Evolutionary conservation across 1,140 invertebrate species (phyloP).

Genomic region (Lanistes nyassanus): DNA sequence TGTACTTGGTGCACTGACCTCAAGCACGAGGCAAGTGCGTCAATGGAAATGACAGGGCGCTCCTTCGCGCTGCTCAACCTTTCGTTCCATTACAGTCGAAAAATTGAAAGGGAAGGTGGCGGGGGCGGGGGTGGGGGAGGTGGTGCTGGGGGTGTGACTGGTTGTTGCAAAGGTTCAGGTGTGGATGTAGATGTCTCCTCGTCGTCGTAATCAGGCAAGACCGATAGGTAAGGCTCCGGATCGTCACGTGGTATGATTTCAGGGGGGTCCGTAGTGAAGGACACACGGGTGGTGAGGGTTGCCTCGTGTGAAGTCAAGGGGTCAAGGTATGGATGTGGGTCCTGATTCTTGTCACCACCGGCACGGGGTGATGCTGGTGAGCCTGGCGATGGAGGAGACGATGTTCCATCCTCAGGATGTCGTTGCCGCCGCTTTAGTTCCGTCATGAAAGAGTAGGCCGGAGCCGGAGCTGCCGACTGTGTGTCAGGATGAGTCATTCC

Average conservation of each 20-base stretch:
- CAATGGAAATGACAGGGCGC: no score
- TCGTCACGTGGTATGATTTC: conserved; percentile 9
- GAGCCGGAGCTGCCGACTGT: background rate
- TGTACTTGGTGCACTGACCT: no score
- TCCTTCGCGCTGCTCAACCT: no score
- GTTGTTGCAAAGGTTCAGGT: background rate
- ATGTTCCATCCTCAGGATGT: conserved; percentile 3
- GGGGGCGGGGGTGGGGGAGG: conserved; percentile 11
- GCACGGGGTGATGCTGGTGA: no score
- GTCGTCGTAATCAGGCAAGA: background rate
- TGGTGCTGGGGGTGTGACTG: background rate
- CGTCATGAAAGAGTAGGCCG: conserved; percentile 6
- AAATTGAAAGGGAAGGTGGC: background rate
- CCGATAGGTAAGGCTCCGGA: background rate
- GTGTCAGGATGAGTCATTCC: no score
- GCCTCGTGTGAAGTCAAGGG: no score
- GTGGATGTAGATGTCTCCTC: background rate
- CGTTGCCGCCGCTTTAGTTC: conserved; percentile 21
- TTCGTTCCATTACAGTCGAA: no score
- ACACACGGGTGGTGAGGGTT: background rate
- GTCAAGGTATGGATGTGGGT: no score
- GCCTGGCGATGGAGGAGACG: no score
- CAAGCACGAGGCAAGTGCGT: no score
- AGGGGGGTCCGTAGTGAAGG: conserved; percentile 7
- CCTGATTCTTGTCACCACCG: no score